Conservation (phyloP, 2,797 vertebrate genomes). For the Rhyacichthys aspro region DNA sequence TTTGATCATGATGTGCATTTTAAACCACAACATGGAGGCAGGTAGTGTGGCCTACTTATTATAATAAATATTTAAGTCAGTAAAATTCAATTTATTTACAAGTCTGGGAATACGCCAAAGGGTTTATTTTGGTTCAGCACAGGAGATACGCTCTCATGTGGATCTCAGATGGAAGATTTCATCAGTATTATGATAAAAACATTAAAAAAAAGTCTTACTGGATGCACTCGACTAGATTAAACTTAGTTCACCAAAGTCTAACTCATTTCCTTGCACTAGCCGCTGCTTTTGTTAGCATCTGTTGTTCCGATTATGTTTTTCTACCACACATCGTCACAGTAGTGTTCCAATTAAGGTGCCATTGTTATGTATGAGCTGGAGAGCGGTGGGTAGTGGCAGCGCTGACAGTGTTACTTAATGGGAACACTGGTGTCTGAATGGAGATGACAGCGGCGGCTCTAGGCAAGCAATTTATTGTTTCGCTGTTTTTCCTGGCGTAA, state of each 20-base stretch:
- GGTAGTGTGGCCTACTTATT: neutral
- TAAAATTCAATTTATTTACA: neutral
- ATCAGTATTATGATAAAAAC: neutral
- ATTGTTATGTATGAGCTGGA: slow-evolving; percentile 60
- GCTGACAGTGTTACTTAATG: slow-evolving; percentile 60
- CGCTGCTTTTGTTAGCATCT: slow-evolving; percentile 7
- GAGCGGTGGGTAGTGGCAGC: slow-evolving; percentile 41
- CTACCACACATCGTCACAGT: slow-evolving; percentile 25
- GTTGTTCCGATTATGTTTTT: slow-evolving; percentile 29
- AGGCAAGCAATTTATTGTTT: slow-evolving; percentile 41
- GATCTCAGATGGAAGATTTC: slow-evolving; percentile 4
- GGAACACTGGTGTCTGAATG: slow-evolving; percentile 53
- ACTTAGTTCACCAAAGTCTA: slow-evolving; percentile 29
- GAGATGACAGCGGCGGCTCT: slow-evolving; percentile 33
- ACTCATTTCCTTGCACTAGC: slow-evolving; percentile 8
- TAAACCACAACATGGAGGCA: neutral
- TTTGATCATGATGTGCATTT: neutral
- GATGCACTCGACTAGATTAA: too few species aligned
- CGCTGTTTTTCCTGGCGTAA: slow-evolving; percentile 25
- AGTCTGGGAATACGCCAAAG: neutral
- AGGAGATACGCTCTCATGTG: neutral
- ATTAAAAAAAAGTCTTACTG: neutral
- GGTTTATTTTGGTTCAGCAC: slow-evolving; percentile 8
- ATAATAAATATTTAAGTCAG: slow-evolving; percentile 15
- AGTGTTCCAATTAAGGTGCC: slow-evolving; percentile 61